Evolutionary conservation across 2,888 invertebrate species (phyloP).

Genomic region (Himalopsyche tibetana): DNA sequence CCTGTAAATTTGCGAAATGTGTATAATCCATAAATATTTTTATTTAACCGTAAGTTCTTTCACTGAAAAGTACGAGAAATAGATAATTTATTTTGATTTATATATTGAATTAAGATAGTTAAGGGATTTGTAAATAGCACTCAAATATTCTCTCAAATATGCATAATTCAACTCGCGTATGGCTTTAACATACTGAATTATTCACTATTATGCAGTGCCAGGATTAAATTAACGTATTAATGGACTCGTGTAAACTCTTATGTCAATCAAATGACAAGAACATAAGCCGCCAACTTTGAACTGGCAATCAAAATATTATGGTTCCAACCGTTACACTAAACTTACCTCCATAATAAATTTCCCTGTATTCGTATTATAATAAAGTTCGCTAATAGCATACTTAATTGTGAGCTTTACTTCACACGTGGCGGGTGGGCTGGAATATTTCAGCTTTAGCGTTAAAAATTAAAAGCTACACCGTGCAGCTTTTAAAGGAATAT

Average conservation of each 20-base stretch:
- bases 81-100: no score
- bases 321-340: background rate
- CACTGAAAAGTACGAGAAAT: no score
- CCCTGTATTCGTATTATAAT: slow-evolving; percentile 22
- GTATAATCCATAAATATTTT: no score
- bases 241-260: background rate
- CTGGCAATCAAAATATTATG: slow-evolving; percentile 23
- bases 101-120: no score
- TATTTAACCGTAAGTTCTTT: no score
- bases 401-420: slow-evolving; percentile 15
- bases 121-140: no score
- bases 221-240: slow-evolving; percentile 2
- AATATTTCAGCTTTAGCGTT: slow-evolving; percentile 14
- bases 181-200: background rate
- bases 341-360: slow-evolving; percentile 23
- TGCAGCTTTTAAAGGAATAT: background rate
- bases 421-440: slow-evolving; percentile 35
- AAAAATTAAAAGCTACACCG: background rate
- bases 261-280: slow-evolving; percentile 24
- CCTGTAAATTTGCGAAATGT: no score
- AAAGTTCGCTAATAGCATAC: slow-evolving; percentile 38
- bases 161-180: background rate
- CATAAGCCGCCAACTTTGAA: slow-evolving; percentile 19
- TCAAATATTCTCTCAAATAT: background rate
- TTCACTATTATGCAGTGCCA: background rate